phyloP scores from a whole-genome alignment of 2,113 vertebrate genomes.

The Pachypanchax playfairii region DNA sequence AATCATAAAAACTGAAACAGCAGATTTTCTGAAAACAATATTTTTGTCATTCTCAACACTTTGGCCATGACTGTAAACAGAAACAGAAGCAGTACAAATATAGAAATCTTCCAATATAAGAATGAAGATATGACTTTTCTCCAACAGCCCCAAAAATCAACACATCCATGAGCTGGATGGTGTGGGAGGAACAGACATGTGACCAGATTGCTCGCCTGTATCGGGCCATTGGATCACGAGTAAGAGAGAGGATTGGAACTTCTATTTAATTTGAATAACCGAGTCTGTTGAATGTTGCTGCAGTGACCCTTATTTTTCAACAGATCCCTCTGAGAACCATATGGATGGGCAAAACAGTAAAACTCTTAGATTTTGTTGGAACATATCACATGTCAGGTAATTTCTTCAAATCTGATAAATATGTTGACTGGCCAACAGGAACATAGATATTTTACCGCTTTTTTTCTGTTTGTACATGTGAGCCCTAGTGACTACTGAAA shows the following conservation, averaged over 20 bases:
- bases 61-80: no score
- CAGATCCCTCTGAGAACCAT: slow-evolving; percentile 88
- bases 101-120: no score
- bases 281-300: background rate
- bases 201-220: slow-evolving; percentile 83
- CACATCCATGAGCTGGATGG: slow-evolving; percentile 83
- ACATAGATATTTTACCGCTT: no score
- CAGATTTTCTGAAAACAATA: no score
- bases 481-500: no score
- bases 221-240: slow-evolving; percentile 86
- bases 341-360: slow-evolving; percentile 86
- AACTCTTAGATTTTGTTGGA: slow-evolving; percentile 88
- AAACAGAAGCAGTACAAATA: no score
- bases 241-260: slow-evolving; percentile 49
- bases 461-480: no score
- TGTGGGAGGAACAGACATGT: slow-evolving; percentile 92
- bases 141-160: slow-evolving; percentile 88
- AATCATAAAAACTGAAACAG: no score
- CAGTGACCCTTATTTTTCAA: background rate
- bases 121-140: background rate
- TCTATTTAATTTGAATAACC: background rate
- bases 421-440: no score
- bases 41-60: no score
- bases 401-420: no score
- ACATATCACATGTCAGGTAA: slow-evolving; percentile 77